These are phyloP conservation scores for Balanococcus diminutus DNA, from an alignment of 2,888 invertebrate genomes.

Conservation along the genomic window DNA sequence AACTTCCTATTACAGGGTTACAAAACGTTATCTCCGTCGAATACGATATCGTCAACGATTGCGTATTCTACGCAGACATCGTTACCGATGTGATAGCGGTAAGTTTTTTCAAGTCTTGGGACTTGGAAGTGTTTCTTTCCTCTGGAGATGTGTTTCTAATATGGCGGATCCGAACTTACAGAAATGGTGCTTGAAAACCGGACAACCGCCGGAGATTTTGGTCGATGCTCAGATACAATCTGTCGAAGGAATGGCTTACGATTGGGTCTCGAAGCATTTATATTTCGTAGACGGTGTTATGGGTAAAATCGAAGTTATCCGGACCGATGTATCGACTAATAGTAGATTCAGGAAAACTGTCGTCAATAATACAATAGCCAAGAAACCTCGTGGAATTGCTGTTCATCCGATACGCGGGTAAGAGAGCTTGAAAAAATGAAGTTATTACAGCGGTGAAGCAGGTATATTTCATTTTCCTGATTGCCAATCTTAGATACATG, in stretches of 20 bases:
- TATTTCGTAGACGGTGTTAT: constrained; percentile 86
- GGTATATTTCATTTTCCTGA: too few species aligned
- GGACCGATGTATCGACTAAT: constrained; percentile 68
- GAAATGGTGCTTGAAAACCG: constrained; percentile 45
- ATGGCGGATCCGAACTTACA: background rate
- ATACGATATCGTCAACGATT: constrained; percentile 82
- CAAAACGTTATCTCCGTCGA: constrained; percentile 85
- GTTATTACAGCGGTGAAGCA: too few species aligned
- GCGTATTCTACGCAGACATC: constrained; percentile 89
- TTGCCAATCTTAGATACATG: too few species aligned
- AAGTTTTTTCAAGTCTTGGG: constrained; percentile 57
- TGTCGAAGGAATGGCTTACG: constrained; percentile 86
- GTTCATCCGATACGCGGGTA: constrained; percentile 80
- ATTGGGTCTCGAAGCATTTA: constrained; percentile 84
- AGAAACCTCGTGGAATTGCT: constrained; percentile 80
- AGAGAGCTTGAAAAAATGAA: too few species aligned
- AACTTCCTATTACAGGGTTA: constrained; percentile 73
- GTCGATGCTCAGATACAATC: constrained; percentile 77
- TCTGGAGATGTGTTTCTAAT: too few species aligned
- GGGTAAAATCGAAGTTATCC: constrained; percentile 80
- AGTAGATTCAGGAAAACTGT: constrained; percentile 80
- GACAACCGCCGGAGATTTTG: constrained; percentile 68
- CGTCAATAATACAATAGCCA: constrained; percentile 70
- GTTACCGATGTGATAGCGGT: constrained; percentile 76
- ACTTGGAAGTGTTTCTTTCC: background rate